Base-by-base conservation (phyloP, 1,140 invertebrate species). In the Leptestheria dahalacensis region DNA sequence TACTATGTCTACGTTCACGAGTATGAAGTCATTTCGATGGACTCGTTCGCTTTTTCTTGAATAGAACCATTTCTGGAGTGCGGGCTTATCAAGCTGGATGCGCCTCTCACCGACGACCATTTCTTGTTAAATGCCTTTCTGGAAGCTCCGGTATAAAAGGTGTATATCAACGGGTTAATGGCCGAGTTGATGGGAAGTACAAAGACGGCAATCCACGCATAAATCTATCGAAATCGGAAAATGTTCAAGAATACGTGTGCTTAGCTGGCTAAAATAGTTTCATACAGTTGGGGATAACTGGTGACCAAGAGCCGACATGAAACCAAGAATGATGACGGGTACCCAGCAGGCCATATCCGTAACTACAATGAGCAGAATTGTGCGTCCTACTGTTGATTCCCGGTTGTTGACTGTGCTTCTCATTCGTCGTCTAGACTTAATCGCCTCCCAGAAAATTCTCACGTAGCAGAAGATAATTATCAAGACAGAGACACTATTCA, bases 331-430 rank as follows among this genome's bases (percentile, higher is more conserved):
- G 57, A 78, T 77, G 59, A 78, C 78, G 26, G 77, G 77, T 21
- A 79, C 69, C 77, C 78, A 79, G 62, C 77, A 79, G 21, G 72
- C 74, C 60, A 78, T 77, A 63, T 79, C 78, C 0, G 78, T 79
- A 52, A 74, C 72, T 1, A 79, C 78, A 46, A 79, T 75, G 10
- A 78, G 62, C 1, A 76, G 75, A 74, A 79, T 78, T 46, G 77
- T 64, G 59, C 70, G 70, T 1, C 76, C 77, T 77, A 79, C 78
- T 10, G 69, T 67, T 54, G 77, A 75, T 4, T 67, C 68, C 18
- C 66, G 71, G 71, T 33, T 68, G 33, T 41, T 15, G 53, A 51
- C 55, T 21, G 11, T 58, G 18, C 26, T 53, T 21, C 20, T 56
- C 1, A 73, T 74, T 18, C 75, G 75, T 48, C 68, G 70, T 51